Evolutionary conservation across 2,888 invertebrate genomes (phyloP), one percentile per base, ranked within the genome.

Genomic region (Rhabditophanes sp.): DNA sequence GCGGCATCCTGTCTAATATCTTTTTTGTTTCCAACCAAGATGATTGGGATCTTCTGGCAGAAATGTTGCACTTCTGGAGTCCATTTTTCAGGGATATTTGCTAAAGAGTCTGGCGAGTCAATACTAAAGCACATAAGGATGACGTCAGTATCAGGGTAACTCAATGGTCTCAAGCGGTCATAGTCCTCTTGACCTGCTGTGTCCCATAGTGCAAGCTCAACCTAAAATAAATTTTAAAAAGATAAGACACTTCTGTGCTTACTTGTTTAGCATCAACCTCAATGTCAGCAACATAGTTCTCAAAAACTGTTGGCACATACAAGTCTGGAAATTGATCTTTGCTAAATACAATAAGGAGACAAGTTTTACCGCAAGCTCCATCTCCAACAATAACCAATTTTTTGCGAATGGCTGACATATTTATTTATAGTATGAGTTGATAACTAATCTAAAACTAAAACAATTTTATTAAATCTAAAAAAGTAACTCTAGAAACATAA

Each of bases 51-150:
- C 70, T 85, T 88, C 50, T 90, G 90, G 72, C 93, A 96, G 72
- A 93, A 93, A 74, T 93, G 93, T 45, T 69, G 67, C 33, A 82
- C 85, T 74, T 96, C 93, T 30, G 93, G 93, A 48, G 87, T 88
- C 96, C 96, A 96, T 73, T 93, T 96, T 73, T 93, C 90, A 48
- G 87, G 84, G 71, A 96, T 88, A 75, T 96, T 96, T 74, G 88
- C 88, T 71, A 96, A 75, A 61, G 88, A 90, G 73, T 93, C 93
- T 37, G 90, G 93, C 66, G 85, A 88, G 72, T 90, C 93, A 65
- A 96, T 87, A 56, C 87, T 85, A 75, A 93, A 96, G 73, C 93
- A 96, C 87, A 96, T 90, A 57, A 96, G 76, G 65, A 96, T 88
- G 48, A 96, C 93, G 71, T 96, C 90, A 42, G 93, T 93, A 71